Percentiles rank a stretch among this genome's conserved stretches.
Evolutionary conservation across 2,888 invertebrate species (phyloP).

Genomic region (Drosophila flavopinicola): DNA sequence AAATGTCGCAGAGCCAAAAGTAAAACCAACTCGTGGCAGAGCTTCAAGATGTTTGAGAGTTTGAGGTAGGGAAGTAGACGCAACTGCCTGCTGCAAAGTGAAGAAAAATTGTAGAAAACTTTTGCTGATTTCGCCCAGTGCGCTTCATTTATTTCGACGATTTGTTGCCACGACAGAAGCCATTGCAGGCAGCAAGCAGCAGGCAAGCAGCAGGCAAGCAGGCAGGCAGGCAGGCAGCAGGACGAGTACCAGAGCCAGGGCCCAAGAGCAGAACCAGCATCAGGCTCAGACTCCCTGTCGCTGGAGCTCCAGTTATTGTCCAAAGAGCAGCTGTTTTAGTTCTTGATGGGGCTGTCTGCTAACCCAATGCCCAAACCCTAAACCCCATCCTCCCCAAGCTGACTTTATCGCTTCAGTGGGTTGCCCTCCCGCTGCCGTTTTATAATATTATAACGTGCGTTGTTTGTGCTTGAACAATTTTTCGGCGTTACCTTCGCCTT

Average conservation of each 20-base stretch:
- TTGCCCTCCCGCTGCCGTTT: constrained; percentile 70
- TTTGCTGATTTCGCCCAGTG: constrained; percentile 81
- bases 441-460: constrained; percentile 79
- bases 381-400: constrained; percentile 18
- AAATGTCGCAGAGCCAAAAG: constrained; percentile 74
- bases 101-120: constrained; percentile 78
- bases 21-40: constrained; percentile 52
- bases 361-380: constrained; percentile 17
- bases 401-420: constrained; percentile 78
- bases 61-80: background rate
- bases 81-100: constrained; percentile 69
- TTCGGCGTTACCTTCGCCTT: constrained; percentile 74
- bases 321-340: constrained; percentile 79
- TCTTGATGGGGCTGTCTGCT: constrained; percentile 69
- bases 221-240: constrained; percentile 13
- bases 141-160: constrained; percentile 81
- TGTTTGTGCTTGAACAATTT: constrained; percentile 78
- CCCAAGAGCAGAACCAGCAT: constrained; percentile 27
- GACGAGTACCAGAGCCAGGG: constrained; percentile 24
- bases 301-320: constrained; percentile 58
- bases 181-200: constrained; percentile 19
- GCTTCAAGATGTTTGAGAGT: constrained; percentile 24
- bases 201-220: no score
- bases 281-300: constrained; percentile 9
- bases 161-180: constrained; percentile 70